Base-by-base conservation (phyloP, 2,113 vertebrate species). In the Coturnix japonica region DNA sequence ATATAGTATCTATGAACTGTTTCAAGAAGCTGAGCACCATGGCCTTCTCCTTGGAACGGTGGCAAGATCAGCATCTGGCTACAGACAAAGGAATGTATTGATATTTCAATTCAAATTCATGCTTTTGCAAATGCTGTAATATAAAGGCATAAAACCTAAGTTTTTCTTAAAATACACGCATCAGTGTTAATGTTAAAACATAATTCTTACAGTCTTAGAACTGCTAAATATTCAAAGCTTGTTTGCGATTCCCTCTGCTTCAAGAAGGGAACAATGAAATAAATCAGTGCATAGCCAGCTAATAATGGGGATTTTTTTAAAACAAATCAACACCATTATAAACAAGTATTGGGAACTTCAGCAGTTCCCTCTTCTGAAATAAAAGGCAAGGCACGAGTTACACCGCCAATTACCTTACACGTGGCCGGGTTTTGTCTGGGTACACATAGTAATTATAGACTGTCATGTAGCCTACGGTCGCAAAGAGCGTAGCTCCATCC, bases 371-470 rank as follows among this genome's bases (percentile, higher is more conserved):
- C 96, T 98, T 97, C 96, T 97, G 94, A 98, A 97, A 98, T 97
- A 98, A 98, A 98, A 98, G 98, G 98, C 98, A 98, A 98, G 98
- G 98, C 99, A 99, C 98, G 98, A 98, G 98, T 98, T 98, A 98
- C 96, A 96, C 98, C 95, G 82, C 98, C 98, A 99, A 99, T 99
- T 99, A 99, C 99, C 99, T 99, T 98, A 99, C 99, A 99, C 99
- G 99, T 99, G 99, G 99, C 98, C 99, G 98, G 98, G 99, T 99
- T 99, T 99, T 99, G 99, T 99, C 99, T 99, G 99, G 99, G 97
- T 99, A 99, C 98, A 99, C 99, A 97, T 99, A 99, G 99, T 99
- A 99, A 99, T 99, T 99, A 99, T 99, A 99, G 98, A 99, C 99
- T 98, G 99, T 99, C 99, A 99, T 99, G 98, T 99, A 99, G 99